Conservation (phyloP, 2,888 invertebrate genomes). For the Nomada flava region DNA sequence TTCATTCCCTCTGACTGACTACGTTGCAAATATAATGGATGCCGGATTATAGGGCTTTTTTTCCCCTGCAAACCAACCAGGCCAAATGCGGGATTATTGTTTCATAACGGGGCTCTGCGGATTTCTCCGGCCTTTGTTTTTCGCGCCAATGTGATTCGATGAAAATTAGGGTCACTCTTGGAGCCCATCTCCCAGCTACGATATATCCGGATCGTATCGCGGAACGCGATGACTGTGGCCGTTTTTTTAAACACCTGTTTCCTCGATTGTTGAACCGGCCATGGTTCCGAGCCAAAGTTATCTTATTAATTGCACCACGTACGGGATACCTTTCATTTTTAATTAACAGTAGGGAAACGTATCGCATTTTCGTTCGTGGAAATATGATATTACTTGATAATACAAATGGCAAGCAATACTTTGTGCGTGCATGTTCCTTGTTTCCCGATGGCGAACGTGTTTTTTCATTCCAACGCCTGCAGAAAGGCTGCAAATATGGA, state of each 20-base stretch:
- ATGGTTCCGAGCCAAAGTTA: neutral
- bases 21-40: conserved; percentile 64
- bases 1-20: conserved; percentile 63
- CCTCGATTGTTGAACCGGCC: conserved; percentile 11
- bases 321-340: conserved; percentile 2
- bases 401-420: neutral
- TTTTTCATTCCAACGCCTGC: conserved; percentile 9
- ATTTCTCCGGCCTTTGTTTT: conserved; percentile 53
- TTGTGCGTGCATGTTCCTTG: neutral
- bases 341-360: conserved; percentile 15
- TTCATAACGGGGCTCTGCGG: conserved; percentile 54
- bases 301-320: neutral
- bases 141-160: conserved; percentile 32
- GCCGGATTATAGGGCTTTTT: conserved; percentile 65
- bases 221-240: neutral
- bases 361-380: neutral
- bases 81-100: conserved; percentile 66
- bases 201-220: conserved; percentile 18
- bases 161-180: conserved; percentile 50
- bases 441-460: neutral
- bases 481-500: conserved; percentile 27
- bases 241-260: neutral
- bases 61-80: conserved; percentile 15
- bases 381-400: neutral
- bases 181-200: conserved; percentile 34